A percentile compares a stretch with the other conserved stretches of the same genome.
Conservation (phyloP, 37 sponge, comb jelly and placozoan species). For the Dysidea cf. avara region DNA sequence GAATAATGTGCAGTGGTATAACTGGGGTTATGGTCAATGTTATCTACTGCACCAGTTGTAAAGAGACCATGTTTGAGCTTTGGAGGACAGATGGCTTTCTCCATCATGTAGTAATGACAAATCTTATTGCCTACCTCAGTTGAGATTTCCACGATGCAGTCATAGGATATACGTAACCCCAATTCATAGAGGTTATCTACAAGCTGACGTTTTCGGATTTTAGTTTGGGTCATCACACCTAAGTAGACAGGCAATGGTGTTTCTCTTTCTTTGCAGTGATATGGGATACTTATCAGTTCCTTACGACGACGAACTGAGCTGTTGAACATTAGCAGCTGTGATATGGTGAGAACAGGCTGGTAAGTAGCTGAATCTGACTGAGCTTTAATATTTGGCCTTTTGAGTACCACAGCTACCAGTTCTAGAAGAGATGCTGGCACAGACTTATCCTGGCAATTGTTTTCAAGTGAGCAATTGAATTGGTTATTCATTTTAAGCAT, state of each 20-base stretch:
- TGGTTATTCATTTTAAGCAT: too few relatives aligned
- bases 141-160: too few relatives aligned
- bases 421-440: slow-evolving; percentile 17
- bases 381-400: slow-evolving; percentile 13
- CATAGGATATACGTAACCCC: too few relatives aligned
- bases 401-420: slow-evolving; percentile 21
- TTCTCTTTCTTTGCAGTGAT: slow-evolving; percentile 16
- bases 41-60: too few relatives aligned
- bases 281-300: background rate
- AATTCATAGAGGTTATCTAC: too few relatives aligned
- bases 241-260: slow-evolving; percentile 39
- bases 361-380: too few relatives aligned
- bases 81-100: too few relatives aligned
- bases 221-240: slow-evolving; percentile 15
- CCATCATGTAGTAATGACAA: slow-evolving; percentile 9
- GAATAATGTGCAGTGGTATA: too few relatives aligned
- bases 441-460: too few relatives aligned
- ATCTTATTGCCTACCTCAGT: slow-evolving; percentile 22
- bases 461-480: too few relatives aligned
- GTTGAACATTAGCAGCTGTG: slow-evolving; percentile 30
- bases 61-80: too few relatives aligned
- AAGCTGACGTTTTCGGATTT: slow-evolving; percentile 28
- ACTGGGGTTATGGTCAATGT: slow-evolving; percentile 33
- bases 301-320: slow-evolving; percentile 1
- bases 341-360: slow-evolving; percentile 11